Percentiles rank a stretch among this genome's conserved stretches.
These are phyloP conservation scores for Thyatira batis DNA, from an alignment of 2,888 invertebrate species.

Conservation along the genomic window DNA sequence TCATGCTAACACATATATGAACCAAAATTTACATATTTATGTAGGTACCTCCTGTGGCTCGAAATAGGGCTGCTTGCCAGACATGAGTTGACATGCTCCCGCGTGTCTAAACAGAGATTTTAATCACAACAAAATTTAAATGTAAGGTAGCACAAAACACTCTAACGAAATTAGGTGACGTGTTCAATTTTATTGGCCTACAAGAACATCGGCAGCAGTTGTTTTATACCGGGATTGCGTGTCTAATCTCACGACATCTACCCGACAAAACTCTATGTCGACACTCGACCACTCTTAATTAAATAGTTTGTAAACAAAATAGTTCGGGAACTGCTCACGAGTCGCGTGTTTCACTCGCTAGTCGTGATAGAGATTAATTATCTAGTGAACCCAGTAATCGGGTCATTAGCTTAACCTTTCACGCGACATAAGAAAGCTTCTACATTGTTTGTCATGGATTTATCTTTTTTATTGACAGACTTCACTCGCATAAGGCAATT, in stretches of 20 bases:
- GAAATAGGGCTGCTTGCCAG: no score
- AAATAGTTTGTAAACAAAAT: slow-evolving; percentile 63
- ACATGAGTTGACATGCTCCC: no score
- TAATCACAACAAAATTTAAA: background rate
- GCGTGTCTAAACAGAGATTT: background rate
- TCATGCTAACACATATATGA: no score
- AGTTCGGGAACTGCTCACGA: slow-evolving; percentile 20
- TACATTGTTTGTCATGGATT: slow-evolving; percentile 15
- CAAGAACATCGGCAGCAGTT: background rate
- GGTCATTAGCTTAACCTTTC: slow-evolving; percentile 17
- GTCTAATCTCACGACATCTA: slow-evolving; percentile 26
- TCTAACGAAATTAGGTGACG: background rate
- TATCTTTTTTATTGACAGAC: background rate
- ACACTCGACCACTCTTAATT: slow-evolving; percentile 46
- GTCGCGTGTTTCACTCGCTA: background rate
- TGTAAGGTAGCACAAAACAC: background rate
- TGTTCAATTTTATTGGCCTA: background rate
- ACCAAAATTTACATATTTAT: no score
- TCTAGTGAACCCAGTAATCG: slow-evolving; percentile 30
- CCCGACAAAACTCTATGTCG: slow-evolving; percentile 38
- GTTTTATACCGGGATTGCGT: slow-evolving; percentile 1
- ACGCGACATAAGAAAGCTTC: slow-evolving; percentile 42
- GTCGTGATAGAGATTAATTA: slow-evolving; percentile 47
- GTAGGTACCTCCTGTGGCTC: no score
- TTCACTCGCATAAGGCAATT: no score